Evolutionary conservation across 2,888 invertebrate genomes (phyloP).

Genomic region (Blomia tropicalis): DNA sequence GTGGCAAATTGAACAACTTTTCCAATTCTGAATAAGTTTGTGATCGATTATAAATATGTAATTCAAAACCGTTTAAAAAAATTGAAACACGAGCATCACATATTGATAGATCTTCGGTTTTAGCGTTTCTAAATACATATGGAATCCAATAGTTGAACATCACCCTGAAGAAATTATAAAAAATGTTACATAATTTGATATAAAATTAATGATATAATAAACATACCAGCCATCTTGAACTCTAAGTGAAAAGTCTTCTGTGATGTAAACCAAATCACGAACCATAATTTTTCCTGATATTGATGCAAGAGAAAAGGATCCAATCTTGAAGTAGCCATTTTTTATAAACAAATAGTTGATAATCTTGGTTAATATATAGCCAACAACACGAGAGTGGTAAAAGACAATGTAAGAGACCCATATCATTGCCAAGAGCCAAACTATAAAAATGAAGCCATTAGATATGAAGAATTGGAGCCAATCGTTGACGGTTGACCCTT

Average conservation of each 20-base stretch:
- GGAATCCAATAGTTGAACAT: conserved; percentile 97
- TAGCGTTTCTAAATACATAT: conserved; percentile 66
- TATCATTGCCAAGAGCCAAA: conserved; percentile 44
- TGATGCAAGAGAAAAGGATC: conserved; percentile 78
- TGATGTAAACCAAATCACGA: conserved; percentile 79
- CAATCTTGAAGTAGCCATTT: conserved; percentile 21
- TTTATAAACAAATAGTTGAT: conserved; percentile 58
- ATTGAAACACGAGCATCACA: conserved; percentile 78
- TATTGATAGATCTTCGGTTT: conserved; percentile 67
- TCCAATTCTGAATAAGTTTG: conserved; percentile 69
- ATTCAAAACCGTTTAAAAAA: conserved; percentile 79
- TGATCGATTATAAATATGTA: conserved; percentile 86
- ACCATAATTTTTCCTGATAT: conserved; percentile 97
- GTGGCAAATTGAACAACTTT: conserved; percentile 57
- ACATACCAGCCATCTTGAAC: conserved; percentile 74
- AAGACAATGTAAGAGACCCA: conserved; percentile 90
- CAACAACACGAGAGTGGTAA: conserved; percentile 81
- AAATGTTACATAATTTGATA: not conserved
- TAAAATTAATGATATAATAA: not conserved
- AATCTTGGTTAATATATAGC: conserved; percentile 70
- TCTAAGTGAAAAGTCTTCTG: conserved; percentile 76
- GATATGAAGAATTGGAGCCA: conserved; percentile 20
- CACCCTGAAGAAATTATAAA: conserved; percentile 36
- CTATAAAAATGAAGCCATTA: conserved; percentile 19
- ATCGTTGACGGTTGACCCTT: conserved; percentile 4